Conservation (phyloP, 2,113 vertebrate species). For the Lucifuga dentata region DNA sequence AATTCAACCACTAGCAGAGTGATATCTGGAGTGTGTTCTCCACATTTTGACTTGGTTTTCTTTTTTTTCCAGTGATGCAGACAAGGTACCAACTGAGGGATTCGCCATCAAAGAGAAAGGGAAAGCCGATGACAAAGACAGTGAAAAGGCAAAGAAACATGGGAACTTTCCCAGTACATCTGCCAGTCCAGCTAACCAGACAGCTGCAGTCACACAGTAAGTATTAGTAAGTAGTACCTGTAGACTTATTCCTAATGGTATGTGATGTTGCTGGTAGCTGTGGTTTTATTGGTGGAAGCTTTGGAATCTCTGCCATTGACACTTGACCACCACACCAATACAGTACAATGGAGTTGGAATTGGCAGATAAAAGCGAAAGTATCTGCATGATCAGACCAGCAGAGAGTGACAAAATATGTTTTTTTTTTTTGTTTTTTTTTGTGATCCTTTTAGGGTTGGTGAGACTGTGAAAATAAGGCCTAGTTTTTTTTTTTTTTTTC, state of each 20-base stretch:
- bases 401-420: too few species aligned
- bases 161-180: slow-evolving; percentile 45
- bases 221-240: slow-evolving; percentile 17
- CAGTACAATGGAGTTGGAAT: too few species aligned
- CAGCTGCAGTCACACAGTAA: slow-evolving; percentile 68
- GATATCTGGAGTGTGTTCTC: neutral
- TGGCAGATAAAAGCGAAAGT: too few species aligned
- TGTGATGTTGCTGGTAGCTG: too few species aligned
- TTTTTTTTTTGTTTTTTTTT: too few species aligned
- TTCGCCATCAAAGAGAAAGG: slow-evolving; percentile 53
- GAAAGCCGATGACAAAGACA: slow-evolving; percentile 45
- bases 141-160: slow-evolving; percentile 42
- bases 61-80: slow-evolving; percentile 61
- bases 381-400: too few species aligned
- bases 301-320: too few species aligned
- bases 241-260: too few species aligned
- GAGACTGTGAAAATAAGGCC: too few species aligned
- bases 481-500: neutral
- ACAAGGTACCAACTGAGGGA: slow-evolving; percentile 57
- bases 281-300: too few species aligned
- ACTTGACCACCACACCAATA: too few species aligned
- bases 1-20: neutral
- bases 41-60: neutral
- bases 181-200: slow-evolving; percentile 49
- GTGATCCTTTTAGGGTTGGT: too few species aligned